A percentile compares a stretch with the other conserved stretches of the same genome.
These are phyloP conservation scores for Accipiter virgatus DNA, from an alignment of 2,113 vertebrate species.

Conservation along the genomic window DNA sequence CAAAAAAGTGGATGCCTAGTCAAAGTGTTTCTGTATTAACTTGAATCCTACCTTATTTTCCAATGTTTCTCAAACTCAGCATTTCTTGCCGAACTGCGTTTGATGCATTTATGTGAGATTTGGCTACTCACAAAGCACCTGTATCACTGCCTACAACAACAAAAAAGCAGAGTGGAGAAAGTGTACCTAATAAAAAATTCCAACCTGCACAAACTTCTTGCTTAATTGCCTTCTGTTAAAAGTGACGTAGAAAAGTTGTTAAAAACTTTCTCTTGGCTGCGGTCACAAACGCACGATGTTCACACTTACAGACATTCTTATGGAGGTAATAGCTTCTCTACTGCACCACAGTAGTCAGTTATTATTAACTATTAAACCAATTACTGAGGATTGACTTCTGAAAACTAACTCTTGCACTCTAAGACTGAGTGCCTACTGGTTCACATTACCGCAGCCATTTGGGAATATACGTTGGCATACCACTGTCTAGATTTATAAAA, in stretches of 20 bases:
- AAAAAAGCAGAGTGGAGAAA: background rate
- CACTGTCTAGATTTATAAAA: background rate
- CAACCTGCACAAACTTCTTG: background rate
- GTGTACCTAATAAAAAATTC: background rate
- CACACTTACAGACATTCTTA: background rate
- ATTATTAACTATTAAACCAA: constrained; percentile 28
- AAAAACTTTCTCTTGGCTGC: background rate
- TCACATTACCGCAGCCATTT: background rate
- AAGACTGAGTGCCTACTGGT: background rate
- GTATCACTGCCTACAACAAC: background rate
- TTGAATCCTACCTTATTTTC: background rate
- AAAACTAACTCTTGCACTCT: background rate
- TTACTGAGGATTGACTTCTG: background rate
- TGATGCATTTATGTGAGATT: background rate
- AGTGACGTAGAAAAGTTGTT: background rate
- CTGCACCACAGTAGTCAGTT: background rate
- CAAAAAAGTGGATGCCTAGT: background rate
- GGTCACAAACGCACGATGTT: background rate
- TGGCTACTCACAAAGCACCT: background rate
- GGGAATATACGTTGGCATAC: background rate
- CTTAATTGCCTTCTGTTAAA: background rate
- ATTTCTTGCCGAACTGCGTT: background rate
- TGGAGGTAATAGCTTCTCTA: background rate
- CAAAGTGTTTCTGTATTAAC: background rate
- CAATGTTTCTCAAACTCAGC: background rate